Percentiles rank a stretch among this genome's conserved stretches.
phyloP scores from a whole-genome alignment of 2,113 vertebrate species.

The Lamprologus ornatipinnis region DNA sequence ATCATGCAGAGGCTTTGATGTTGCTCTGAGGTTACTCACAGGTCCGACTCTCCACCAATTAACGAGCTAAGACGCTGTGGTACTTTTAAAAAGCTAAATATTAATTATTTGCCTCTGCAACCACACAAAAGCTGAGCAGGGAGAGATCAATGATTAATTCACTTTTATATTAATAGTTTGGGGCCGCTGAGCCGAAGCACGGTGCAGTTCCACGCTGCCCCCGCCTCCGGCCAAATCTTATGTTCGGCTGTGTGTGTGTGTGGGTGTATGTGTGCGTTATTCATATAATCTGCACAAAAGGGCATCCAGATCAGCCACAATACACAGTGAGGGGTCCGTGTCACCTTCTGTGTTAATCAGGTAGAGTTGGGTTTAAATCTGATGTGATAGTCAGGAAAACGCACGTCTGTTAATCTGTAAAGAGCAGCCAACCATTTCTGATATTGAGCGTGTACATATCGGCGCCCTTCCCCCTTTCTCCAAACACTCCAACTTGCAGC shows the following conservation, averaged over 20 bases:
- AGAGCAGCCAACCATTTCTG: background rate
- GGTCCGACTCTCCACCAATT: background rate
- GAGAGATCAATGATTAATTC: background rate
- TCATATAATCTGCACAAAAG: background rate
- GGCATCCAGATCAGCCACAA: background rate
- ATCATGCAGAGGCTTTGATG: background rate
- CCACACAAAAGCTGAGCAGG: background rate
- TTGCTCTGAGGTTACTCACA: background rate
- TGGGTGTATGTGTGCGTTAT: background rate
- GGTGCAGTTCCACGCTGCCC: background rate
- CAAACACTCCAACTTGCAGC: background rate
- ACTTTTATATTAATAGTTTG: background rate
- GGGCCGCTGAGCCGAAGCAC: background rate
- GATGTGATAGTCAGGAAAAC: background rate
- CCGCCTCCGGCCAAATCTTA: background rate
- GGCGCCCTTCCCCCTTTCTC: background rate
- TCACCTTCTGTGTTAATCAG: background rate
- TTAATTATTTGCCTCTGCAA: background rate
- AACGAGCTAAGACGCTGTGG: background rate
- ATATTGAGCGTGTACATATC: background rate
- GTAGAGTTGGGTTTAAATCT: background rate
- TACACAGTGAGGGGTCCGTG: background rate
- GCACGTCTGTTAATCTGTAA: background rate
- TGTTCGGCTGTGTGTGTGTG: background rate
- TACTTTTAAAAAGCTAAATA: background rate